Evolutionary conservation across 2,888 invertebrate species (phyloP), one percentile per base, ranked within the genome.

Genomic region (Troilus luridus): DNA sequence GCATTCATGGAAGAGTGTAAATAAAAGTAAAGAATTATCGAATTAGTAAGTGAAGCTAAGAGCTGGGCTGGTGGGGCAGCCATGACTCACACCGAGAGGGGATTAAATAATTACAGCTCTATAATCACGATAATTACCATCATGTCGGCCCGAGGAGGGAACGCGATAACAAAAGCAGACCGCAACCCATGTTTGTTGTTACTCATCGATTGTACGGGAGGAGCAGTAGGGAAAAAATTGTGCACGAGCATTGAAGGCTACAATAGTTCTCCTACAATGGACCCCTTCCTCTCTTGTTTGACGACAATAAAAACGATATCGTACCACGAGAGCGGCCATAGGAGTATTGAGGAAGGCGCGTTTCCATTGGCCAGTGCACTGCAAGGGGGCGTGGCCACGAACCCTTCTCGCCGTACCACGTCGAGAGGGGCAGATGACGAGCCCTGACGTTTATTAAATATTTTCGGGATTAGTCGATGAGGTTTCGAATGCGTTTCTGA

Each of bases 391-490:
- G 89, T 62, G 89, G 60, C 89, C 54, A 3, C 19, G 54, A 54
- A 62, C 89, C 64, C 89, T 89, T 64, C 89, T 19, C 64, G 41
- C 85, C 56, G 85, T 85, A 85, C 85, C 85, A n/a, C 8, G 10
- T n/a, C 0, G n/a, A 0, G 72, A 24, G 72, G 85, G 56, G 56
- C 85, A 85, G 11, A 85, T 89, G 62, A 64, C 62, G 54, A 59
- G 62, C 62, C 12, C 64, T 91, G 91, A 91, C 91, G 88, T 91
- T 91, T 91, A 91, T 91, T 91, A 91, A 91, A 91, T 91, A 91
- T 91, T 91, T 91, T 59, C 60, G 88, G 58, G 91, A 88, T 91
- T 91, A 91, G 88, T 91, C 88, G 62, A 56, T 62, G 62, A 91
- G 81, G 67, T 88, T 88, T 88, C 67, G 67, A 88, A 91, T 91